Conservation (phyloP, 2,797 vertebrate species). For the Hirundo rustica region DNA sequence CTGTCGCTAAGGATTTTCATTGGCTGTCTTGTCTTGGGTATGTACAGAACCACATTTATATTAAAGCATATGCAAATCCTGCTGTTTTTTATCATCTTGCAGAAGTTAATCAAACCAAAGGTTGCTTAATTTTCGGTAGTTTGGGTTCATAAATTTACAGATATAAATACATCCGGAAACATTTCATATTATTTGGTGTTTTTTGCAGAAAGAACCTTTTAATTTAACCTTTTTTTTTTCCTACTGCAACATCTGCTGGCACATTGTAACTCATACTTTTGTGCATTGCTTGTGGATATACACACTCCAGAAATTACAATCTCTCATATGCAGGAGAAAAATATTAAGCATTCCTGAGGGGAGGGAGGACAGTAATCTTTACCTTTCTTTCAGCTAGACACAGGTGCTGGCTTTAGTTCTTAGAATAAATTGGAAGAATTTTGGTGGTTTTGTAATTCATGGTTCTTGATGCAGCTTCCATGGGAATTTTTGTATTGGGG, state of each 20-base stretch:
- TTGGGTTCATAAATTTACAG: neutral
- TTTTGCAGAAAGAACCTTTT: neutral
- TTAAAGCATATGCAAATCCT: neutral
- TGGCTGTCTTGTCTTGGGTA: neutral
- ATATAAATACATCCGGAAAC: neutral
- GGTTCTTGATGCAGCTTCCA: neutral
- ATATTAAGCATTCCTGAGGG: neutral
- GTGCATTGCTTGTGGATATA: neutral
- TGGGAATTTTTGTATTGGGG: fast-evolving
- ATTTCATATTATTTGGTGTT: neutral
- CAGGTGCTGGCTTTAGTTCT: neutral
- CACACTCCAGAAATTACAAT: neutral
- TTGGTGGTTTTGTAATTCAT: neutral
- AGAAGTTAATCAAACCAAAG: neutral
- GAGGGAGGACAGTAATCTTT: neutral
- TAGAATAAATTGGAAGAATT: neutral
- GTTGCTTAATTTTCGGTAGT: neutral
- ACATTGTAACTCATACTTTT: neutral
- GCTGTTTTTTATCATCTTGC: neutral
- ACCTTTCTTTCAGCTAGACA: neutral
- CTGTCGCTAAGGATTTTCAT: neutral
- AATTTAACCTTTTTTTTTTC: neutral
- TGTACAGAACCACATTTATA: neutral
- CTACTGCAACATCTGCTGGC: neutral
- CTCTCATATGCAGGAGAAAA: neutral